Percentiles rank a stretch among this genome's conserved stretches.
Conservation (phyloP, 2,113 vertebrate species). For the Oryzias javanicus region DNA sequence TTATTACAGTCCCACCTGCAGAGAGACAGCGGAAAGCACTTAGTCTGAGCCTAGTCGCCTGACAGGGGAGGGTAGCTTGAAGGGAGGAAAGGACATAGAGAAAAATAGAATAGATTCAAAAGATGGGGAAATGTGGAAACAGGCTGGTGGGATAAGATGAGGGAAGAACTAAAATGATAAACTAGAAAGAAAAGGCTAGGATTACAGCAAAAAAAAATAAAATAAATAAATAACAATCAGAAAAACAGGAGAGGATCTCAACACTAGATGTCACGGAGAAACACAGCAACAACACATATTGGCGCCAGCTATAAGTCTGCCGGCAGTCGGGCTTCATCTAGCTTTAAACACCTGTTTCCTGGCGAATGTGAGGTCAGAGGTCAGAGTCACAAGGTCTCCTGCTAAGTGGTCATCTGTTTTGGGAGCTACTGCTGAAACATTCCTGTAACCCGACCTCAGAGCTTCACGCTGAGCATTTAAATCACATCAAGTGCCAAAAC, state of each 20-base stretch:
- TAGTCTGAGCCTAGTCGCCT: conserved; percentile 60
- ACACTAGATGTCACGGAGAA: conserved; percentile 7
- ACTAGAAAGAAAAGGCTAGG: conserved; percentile 7
- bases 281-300: conserved; percentile 7
- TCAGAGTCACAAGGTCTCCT: conserved; percentile 34
- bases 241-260: background rate
- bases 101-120: conserved; percentile 6
- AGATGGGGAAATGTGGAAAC: conserved; percentile 10
- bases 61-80: conserved; percentile 50
- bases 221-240: background rate
- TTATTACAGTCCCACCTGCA: conserved; percentile 74
- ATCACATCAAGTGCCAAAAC: conserved; percentile 22
- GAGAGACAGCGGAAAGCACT: conserved; percentile 75
- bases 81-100: conserved; percentile 26
- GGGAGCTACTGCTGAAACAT: conserved; percentile 33
- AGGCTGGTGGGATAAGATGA: conserved; percentile 10
- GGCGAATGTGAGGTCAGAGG: conserved; percentile 49
- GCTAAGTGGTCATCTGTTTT: conserved; percentile 48
- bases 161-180: conserved; percentile 35
- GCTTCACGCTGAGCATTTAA: conserved; percentile 15
- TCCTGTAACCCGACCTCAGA: conserved; percentile 39
- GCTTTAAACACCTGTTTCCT: conserved; percentile 60
- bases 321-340: conserved; percentile 29
- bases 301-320: conserved; percentile 15
- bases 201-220: background rate